Base-by-base conservation (phyloP, 1,140 invertebrate genomes). In the Musca domestica region DNA sequence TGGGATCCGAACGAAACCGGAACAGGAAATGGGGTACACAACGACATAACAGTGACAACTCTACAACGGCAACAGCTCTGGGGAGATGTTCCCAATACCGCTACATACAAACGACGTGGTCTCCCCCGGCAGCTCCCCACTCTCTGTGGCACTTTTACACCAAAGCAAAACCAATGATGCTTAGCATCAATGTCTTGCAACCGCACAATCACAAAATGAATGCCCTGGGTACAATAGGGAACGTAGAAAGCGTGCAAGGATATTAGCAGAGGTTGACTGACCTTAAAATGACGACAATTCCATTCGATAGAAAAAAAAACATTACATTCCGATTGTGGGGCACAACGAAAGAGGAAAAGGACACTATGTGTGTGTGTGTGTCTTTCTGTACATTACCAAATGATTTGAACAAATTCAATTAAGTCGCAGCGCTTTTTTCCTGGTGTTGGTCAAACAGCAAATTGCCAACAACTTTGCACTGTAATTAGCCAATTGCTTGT, bases 401-500 rank as follows among this genome's bases (percentile, higher is more conserved):
- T 41, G 34, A 41, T 41, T 41, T 41, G 34, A 61, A 30, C 56
- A 61, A 61, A 61, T 61, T 61, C 56, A 61, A 61, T 61, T 61
- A 61, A 61, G 20, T 34, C 17, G 34, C 34, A 41, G 10, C 27
- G 27, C 12, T 5, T 41, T 41, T 41, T 41, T 10, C 34, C 34
- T 41, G 10, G 34, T 61, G n/a, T 61, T 30, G 56, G 56, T 61
- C 56, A 61, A 61, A 30, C 27, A 61, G 34, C 56, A 61, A 61
- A 34, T 61, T 61, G 7, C 27, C 27, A 61, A 41, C 34, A 58
- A 61, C 27, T 61, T 61, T 61, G 56, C 56, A 61, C 56, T 34
- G 56, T 61, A 61, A 61, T 61, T 61, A 61, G 56, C 56, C 56
- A 61, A 61, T 61, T 61, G 56, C 56, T 61, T 61, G 19, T 19